Conservation (phyloP, 2,113 vertebrate species). For the Gasterosteus nipponicus region DNA sequence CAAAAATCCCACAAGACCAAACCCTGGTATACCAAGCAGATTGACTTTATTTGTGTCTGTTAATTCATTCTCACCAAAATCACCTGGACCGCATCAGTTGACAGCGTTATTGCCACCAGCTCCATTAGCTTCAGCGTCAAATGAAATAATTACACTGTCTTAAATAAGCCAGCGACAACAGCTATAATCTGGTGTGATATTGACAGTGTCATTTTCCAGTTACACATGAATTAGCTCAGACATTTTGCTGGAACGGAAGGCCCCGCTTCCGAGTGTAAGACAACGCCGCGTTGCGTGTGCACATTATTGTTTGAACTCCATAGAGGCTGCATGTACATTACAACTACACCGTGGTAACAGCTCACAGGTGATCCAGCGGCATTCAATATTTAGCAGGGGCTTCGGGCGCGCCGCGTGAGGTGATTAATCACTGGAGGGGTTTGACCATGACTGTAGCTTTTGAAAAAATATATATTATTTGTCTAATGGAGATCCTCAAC, state of each 20-base stretch:
- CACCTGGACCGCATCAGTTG: constrained; percentile 50
- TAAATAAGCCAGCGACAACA: constrained; percentile 50
- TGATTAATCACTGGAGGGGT: neutral
- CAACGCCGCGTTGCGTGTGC: constrained; percentile 54
- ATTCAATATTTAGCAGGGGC: constrained; percentile 22
- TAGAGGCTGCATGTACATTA: constrained; percentile 61
- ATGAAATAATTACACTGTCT: constrained; percentile 51
- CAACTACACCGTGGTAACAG: constrained; percentile 56
- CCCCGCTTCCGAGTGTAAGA: constrained; percentile 50
- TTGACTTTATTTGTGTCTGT: constrained; percentile 72
- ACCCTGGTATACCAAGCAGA: constrained; percentile 56
- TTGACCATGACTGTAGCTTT: neutral
- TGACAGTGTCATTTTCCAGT: constrained; percentile 67
- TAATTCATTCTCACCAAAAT: constrained; percentile 65
- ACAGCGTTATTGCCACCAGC: constrained; percentile 56
- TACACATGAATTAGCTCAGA: constrained; percentile 66
- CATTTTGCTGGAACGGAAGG: constrained; percentile 65
- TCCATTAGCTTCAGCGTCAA: constrained; percentile 45
- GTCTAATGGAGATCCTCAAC: constrained; percentile 23
- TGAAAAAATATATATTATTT: neutral
- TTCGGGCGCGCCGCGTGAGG: neutral
- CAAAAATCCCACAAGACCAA: constrained; percentile 26
- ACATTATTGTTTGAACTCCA: constrained; percentile 57
- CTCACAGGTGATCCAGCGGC: constrained; percentile 63
- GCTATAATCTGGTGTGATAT: constrained; percentile 60